Conservation (phyloP, 2,113 vertebrate genomes). For the Aptenodytes forsteri region DNA sequence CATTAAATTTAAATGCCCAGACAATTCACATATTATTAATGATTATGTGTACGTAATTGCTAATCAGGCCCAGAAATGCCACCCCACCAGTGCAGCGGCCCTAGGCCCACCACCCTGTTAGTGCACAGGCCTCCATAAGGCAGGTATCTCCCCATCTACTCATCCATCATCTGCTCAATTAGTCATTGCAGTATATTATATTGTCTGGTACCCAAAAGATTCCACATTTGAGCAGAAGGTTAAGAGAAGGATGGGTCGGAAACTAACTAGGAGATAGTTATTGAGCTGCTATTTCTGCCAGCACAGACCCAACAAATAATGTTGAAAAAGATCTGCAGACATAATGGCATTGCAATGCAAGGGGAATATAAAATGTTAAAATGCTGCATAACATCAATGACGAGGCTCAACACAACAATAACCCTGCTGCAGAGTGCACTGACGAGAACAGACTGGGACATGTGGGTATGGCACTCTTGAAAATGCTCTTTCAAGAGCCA, state of each 20-base stretch:
- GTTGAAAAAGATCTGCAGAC: not conserved
- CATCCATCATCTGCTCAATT: not conserved
- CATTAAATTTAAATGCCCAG: not conserved
- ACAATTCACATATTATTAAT: not conserved
- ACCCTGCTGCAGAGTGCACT: not conserved
- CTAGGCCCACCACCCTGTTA: fast-evolving
- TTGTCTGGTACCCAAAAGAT: not conserved
- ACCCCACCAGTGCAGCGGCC: not conserved
- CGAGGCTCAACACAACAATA: not conserved
- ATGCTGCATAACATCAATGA: not conserved
- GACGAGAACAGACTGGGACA: fast-evolving
- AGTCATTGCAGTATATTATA: not conserved
- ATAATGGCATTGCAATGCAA: not conserved
- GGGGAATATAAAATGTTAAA: not conserved
- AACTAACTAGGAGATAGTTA: not conserved
- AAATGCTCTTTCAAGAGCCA: not conserved
- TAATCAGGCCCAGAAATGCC: not conserved
- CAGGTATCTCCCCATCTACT: not conserved
- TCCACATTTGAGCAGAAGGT: not conserved
- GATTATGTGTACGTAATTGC: fast-evolving
- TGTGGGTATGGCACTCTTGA: not conserved
- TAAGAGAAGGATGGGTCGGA: not conserved
- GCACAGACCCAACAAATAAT: not conserved
- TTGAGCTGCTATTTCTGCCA: not conserved
- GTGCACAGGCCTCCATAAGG: not conserved